phyloP scores from a whole-genome alignment of 1,140 invertebrate genomes.

The Harlomillsia oculata region DNA sequence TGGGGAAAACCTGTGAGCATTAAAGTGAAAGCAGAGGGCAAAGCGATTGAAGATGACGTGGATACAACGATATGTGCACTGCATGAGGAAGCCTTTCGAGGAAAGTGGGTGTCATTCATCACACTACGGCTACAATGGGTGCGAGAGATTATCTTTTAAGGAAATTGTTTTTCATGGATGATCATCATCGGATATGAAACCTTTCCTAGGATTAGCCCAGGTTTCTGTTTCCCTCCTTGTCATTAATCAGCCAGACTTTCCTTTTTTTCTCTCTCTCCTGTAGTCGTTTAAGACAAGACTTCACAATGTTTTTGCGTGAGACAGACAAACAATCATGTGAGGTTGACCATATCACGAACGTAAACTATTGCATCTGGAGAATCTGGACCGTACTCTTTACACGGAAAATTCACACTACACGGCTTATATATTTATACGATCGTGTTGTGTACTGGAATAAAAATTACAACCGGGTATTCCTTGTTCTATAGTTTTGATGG shows the following conservation, averaged over 20 bases:
- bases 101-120: slow-evolving; percentile 23
- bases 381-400: too few relatives aligned
- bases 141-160: slow-evolving; percentile 27
- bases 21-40: too few relatives aligned
- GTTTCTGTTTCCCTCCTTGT: slow-evolving; percentile 2
- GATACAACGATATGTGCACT: too few relatives aligned
- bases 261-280: background rate
- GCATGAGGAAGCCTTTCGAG: too few relatives aligned
- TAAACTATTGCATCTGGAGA: background rate
- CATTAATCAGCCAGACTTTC: slow-evolving; percentile 27
- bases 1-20: too few relatives aligned
- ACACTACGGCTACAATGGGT: slow-evolving; percentile 5
- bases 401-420: background rate
- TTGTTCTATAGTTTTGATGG: too few relatives aligned
- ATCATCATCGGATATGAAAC: slow-evolving; percentile 21
- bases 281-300: too few relatives aligned
- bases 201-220: slow-evolving; percentile 17
- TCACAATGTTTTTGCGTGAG: background rate
- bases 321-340: too few relatives aligned
- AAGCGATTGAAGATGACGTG: too few relatives aligned
- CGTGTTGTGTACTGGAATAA: too few relatives aligned
- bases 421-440: too few relatives aligned
- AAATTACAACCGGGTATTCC: too few relatives aligned
- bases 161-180: slow-evolving; percentile 26
- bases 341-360: background rate